Conservation (phyloP, 1,140 invertebrate genomes). For the Campoletis sonorensis region DNA sequence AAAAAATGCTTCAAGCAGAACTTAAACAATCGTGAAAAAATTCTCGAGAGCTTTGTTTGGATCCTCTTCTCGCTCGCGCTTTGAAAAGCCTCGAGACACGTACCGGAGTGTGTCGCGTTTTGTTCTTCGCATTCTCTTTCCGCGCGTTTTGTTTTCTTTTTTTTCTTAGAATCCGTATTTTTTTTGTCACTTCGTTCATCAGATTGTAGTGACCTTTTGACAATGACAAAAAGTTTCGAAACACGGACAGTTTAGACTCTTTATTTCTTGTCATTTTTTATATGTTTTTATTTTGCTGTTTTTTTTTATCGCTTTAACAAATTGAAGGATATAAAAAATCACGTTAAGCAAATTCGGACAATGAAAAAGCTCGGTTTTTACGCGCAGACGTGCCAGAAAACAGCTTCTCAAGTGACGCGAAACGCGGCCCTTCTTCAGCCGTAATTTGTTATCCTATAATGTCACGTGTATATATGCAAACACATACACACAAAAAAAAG, state of each 20-base stretch:
- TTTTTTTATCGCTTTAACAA: background rate
- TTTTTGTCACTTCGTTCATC: background rate
- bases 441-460: constrained; percentile 6
- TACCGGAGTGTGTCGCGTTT: background rate
- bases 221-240: too few species aligned
- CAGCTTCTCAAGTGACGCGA: background rate
- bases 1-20: too few species aligned
- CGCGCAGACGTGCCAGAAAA: background rate
- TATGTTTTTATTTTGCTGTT: too few species aligned
- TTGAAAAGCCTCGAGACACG: background rate
- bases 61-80: background rate
- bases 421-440: background rate
- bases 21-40: background rate
- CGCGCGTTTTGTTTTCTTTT: background rate
- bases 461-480: background rate
- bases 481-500: too few species aligned
- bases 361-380: background rate
- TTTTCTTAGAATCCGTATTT: too few species aligned
- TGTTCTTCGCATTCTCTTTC: background rate
- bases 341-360: background rate
- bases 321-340: background rate
- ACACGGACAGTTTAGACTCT: background rate
- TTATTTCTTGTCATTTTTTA: background rate
- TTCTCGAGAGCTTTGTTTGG: background rate
- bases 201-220: too few species aligned